Base-by-base conservation (phyloP, 2,113 vertebrate species). In the Guaruba guarouba region DNA sequence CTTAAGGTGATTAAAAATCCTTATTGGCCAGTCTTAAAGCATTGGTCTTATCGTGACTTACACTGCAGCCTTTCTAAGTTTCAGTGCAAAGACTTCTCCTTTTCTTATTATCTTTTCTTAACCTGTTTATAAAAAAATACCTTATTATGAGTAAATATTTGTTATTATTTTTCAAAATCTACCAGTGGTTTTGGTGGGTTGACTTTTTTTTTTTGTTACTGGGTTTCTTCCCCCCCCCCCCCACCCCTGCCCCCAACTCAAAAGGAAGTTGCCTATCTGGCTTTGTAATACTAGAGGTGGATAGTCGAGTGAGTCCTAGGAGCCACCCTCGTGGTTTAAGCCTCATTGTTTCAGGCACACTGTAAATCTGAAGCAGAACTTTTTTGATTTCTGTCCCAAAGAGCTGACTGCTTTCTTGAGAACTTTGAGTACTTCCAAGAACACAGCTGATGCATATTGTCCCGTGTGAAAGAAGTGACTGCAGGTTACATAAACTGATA, bases 401-500 rank as follows among this genome's bases (percentile, higher is more conserved):
- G 41, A 88, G 28, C 66, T 82, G 51, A 81, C 48, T 86, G 57
- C 35, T 92, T 97, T 96, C 80, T 86, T 88, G 66, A 88, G 95
- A 95, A 94, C 41, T 62, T 78, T 46, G 73, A 94, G 76, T 95
- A 91, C 88, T 97, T 97, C 93, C 83, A 94, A 84, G 96, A 96
- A 95, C 76, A 86, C 44, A 82, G 68, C 78, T 92, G 80, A 92
- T 93, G 90, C 82, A 88, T 92, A 69, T 31, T 93, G 92, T 95
- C 92, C 88, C 11, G 5, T 96, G 93, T 93, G 93, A 97, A 97
- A 96, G 55, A 94, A 96, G 62, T 90, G 80, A 84, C 88, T 88
- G 59, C 66, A 88, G 55, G 75, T 96, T 96, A 78, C 62, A 78
- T 90, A 92, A 95, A 94, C n/a, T 84, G 71, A 48, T 92, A 77